Percentiles rank a stretch among this genome's conserved stretches.
Evolutionary conservation across 2,888 invertebrate species (phyloP).

Genomic region (Dexiosoma caninum): DNA sequence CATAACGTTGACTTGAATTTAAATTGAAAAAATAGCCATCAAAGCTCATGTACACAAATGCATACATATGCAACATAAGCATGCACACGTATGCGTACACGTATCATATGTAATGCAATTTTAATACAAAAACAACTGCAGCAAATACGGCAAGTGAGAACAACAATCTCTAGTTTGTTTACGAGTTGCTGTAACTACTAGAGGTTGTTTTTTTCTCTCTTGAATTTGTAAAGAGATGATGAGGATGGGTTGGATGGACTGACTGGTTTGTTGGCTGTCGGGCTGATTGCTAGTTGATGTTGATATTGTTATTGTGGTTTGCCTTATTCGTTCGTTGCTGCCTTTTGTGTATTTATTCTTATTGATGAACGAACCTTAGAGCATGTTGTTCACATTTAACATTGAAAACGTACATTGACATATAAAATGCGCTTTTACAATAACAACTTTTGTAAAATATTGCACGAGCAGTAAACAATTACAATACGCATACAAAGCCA

Average conservation of each 20-base stretch:
- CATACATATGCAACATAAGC: too few species aligned
- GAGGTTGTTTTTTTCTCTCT: conserved; percentile 5
- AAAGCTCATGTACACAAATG: not conserved
- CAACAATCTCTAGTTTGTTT: conserved; percentile 6
- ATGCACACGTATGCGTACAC: too few species aligned
- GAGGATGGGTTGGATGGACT: not conserved
- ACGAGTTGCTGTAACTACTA: not conserved
- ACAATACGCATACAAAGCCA: not conserved
- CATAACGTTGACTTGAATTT: not conserved
- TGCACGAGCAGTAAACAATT: conserved; percentile 26
- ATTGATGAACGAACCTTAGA: conserved; percentile 44
- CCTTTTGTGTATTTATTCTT: not conserved
- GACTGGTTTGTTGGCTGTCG: not conserved
- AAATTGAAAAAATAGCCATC: not conserved
- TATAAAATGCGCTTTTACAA: conserved; percentile 68
- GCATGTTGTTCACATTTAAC: conserved; percentile 66
- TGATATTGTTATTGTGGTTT: not conserved
- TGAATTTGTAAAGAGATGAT: not conserved
- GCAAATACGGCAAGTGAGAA: not conserved
- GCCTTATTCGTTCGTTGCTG: not conserved
- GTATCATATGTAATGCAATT: conserved; percentile 18
- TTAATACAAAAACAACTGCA: not conserved
- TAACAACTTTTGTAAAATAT: conserved; percentile 26
- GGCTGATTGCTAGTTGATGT: not conserved
- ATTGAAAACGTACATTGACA: conserved; percentile 75